Evolutionary conservation across 2,888 invertebrate species (phyloP), one percentile per base, ranked within the genome.

Genomic region (Tanypteryx hageni): DNA sequence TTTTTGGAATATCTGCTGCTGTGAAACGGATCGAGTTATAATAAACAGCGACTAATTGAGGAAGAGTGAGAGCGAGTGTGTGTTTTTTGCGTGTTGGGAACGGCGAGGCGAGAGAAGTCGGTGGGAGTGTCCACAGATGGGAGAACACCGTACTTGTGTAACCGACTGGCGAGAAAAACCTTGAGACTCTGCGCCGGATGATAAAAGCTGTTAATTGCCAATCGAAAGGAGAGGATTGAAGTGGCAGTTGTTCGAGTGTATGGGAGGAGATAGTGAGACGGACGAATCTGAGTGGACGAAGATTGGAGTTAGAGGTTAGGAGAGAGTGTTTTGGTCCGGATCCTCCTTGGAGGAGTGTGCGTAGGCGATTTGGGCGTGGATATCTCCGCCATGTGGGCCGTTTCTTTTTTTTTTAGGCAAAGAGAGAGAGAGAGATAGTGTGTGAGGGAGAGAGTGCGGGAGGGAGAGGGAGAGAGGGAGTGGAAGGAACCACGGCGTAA

Each of bases 291-390:
- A 44, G 3, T 5, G 44, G 3, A 76, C 10, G 27, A 68, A 68
- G 68, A 68, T 18, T 18, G 76, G 44, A 76, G 13, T 13, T 76
- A 27, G n/a, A 3, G 76, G 11, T 11, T 27, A 22, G 18, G 7
- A 27, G 76, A 76, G 76, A 76, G 76, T 76, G 76, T 76, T 76
- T 76, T 76, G 76, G 76, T 76, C 27, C 22, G 76, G 27, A 76
- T 76, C 76, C 22, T 76, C 76, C 22, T 76, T 9, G 76, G 22
- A 44, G 44, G 76, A 76, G 22, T 27, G 27, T 27, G 76, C 76
- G 76, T 76, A 27, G 76, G 76, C 76, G 76, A 76, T 13, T 27
- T 76, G 76, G 76, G 76, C 76, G 76, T 76, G 76, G 76, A 76
- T 27, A 76, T 76, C 22, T 76, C 76, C 22, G 14, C 76, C 76